These are phyloP conservation scores for Pseudochirops corinnae DNA, from an alignment of 2,797 vertebrate species.

Conservation along the genomic window DNA sequence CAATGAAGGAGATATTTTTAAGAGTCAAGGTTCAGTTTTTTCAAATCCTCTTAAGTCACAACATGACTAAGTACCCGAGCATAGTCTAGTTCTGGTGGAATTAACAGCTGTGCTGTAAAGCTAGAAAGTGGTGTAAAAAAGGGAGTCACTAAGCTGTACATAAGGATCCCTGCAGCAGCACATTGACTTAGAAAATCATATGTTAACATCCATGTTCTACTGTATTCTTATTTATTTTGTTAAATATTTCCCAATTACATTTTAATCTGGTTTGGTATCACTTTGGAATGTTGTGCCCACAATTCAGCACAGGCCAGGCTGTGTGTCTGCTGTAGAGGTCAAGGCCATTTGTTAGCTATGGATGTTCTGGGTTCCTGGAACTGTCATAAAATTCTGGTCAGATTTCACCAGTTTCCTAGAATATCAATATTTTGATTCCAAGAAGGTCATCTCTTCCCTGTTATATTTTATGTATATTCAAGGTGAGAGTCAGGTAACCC, in stretches of 20 bases:
- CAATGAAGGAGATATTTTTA: neutral
- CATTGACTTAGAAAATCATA: neutral
- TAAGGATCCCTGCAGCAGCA: neutral
- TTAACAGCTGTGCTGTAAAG: neutral
- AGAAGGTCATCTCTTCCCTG: neutral
- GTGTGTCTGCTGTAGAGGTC: neutral
- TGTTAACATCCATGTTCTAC: neutral
- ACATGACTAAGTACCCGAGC: neutral
- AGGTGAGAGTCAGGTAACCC: neutral
- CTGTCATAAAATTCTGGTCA: neutral
- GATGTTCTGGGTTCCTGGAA: neutral
- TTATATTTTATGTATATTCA: neutral
- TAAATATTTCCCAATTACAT: neutral
- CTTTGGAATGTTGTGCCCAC: neutral
- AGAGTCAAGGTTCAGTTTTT: neutral
- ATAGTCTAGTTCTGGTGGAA: neutral
- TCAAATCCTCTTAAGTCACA: neutral
- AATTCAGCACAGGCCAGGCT: neutral
- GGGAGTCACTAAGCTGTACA: neutral
- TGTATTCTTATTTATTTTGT: neutral
- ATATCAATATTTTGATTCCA: neutral
- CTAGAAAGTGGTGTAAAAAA: neutral
- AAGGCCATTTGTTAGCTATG: neutral
- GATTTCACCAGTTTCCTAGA: neutral
- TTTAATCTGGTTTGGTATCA: neutral